phyloP scores from a whole-genome alignment of 2,888 invertebrate species.

The Lepidocyrtinus sp. region DNA sequence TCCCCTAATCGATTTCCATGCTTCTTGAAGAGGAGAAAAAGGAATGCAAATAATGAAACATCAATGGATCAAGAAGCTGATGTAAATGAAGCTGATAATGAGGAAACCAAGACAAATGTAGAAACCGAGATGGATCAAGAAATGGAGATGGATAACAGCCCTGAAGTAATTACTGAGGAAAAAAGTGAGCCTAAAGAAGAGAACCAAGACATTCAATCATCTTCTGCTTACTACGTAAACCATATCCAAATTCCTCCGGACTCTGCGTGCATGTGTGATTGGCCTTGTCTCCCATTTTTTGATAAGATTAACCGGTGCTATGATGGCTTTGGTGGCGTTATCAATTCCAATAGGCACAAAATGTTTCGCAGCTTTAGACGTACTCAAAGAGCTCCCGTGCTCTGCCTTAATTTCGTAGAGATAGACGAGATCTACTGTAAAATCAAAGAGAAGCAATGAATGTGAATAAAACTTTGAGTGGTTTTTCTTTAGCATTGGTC shows the following conservation, averaged over 20 bases:
- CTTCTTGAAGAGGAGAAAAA: constrained; percentile 25
- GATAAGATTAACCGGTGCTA: constrained; percentile 59
- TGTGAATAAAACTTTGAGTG: background rate
- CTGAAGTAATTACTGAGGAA: no score
- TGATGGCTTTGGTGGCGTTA: constrained; percentile 7
- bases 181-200: no score
- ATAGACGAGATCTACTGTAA: constrained; percentile 49
- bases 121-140: no score
- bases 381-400: constrained; percentile 34
- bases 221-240: background rate
- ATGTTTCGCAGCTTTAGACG: constrained; percentile 27
- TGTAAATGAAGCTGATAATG: background rate
- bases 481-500: no score
- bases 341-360: constrained; percentile 32
- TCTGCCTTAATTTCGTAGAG: constrained; percentile 48
- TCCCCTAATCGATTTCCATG: constrained; percentile 27
- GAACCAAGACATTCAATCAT: background rate
- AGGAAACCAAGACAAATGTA: background rate
- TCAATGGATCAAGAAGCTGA: background rate
- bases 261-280: constrained; percentile 54
- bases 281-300: constrained; percentile 63
- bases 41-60: background rate
- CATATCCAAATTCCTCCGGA: constrained; percentile 9
- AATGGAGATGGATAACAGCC: background rate
- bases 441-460: constrained; percentile 25